Evolutionary conservation across 2,113 vertebrate species (phyloP).

Genomic region (Neogobius melanostomus): DNA sequence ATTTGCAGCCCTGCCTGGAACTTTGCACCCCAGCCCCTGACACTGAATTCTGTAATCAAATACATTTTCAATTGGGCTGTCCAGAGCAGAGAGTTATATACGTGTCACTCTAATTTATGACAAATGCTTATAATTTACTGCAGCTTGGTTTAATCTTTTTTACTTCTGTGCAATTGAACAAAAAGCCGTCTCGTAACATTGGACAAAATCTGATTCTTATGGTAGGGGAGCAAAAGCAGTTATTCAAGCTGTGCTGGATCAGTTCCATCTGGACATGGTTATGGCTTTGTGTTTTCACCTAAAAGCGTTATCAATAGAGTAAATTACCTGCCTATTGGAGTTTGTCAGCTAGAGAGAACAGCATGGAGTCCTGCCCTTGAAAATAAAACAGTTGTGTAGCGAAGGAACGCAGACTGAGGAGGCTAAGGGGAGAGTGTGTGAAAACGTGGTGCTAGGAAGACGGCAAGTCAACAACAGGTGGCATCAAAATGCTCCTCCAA

Average conservation of each 20-base stretch:
- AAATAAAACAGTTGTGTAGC: conserved; percentile 5
- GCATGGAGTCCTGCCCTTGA: conserved; percentile 32
- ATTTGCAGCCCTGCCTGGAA: conserved; percentile 34
- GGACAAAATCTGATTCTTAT: conserved; percentile 38
- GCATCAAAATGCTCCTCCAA: background rate
- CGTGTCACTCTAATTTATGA: conserved; percentile 61
- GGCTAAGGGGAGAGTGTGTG: background rate
- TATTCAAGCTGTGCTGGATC: conserved; percentile 45
- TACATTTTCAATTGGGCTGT: conserved; percentile 47
- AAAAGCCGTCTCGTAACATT: conserved; percentile 42
- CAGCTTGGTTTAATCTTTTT: conserved; percentile 53
- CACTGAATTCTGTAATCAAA: conserved; percentile 46
- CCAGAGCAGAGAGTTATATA: conserved; percentile 32
- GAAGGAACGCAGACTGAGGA: background rate
- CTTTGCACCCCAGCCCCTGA: conserved; percentile 25
- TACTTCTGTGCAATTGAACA: conserved; percentile 49
- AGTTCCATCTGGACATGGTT: conserved; percentile 67
- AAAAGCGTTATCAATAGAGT: conserved; percentile 57
- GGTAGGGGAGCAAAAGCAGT: conserved; percentile 28
- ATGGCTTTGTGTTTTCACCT: conserved; percentile 53
- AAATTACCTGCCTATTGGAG: conserved; percentile 56
- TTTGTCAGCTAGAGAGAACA: conserved; percentile 37
- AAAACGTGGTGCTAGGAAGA: background rate
- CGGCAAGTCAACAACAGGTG: conserved; percentile 25
- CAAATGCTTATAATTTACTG: conserved; percentile 61